These are phyloP conservation scores for Drosophila mayri DNA, from an alignment of 1,140 invertebrate species.

Conservation along the genomic window DNA sequence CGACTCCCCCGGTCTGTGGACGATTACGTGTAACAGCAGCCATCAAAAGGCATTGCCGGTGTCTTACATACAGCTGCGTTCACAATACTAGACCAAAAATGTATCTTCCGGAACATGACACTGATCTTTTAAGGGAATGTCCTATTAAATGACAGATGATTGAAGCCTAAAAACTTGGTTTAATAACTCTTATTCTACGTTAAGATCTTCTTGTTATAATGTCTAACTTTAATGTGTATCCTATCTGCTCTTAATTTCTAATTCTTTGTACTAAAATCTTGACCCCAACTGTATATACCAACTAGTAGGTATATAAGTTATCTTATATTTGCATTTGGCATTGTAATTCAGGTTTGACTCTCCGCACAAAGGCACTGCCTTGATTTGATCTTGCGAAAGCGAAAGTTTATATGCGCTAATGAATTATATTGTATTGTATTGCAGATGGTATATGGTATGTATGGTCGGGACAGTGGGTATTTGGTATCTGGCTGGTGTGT, in stretches of 20 bases:
- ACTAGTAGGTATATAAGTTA: slow-evolving; percentile 36
- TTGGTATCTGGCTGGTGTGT: slow-evolving; percentile 25
- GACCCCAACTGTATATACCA: slow-evolving; percentile 21
- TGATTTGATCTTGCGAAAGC: slow-evolving; percentile 81
- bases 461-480: not conserved
- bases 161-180: not conserved
- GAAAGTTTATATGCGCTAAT: slow-evolving; percentile 80
- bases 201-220: no score
- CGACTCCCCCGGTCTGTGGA: slow-evolving; percentile 61
- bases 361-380: slow-evolving; percentile 53
- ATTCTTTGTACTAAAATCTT: slow-evolving; percentile 5
- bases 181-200: not conserved
- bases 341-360: slow-evolving; percentile 72
- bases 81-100: not conserved
- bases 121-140: not conserved
- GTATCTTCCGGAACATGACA: slow-evolving; percentile 1
- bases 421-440: slow-evolving; percentile 65
- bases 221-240: not conserved
- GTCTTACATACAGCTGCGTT: slow-evolving; percentile 46
- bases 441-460: slow-evolving; percentile 38
- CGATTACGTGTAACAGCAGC: slow-evolving; percentile 72
- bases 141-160: fast-evolving
- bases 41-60: slow-evolving; percentile 61
- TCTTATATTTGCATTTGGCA: slow-evolving; percentile 77
- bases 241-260: no score